These are phyloP conservation scores for Cottus gobio DNA, from an alignment of 2,113 vertebrate genomes.

Conservation along the genomic window DNA sequence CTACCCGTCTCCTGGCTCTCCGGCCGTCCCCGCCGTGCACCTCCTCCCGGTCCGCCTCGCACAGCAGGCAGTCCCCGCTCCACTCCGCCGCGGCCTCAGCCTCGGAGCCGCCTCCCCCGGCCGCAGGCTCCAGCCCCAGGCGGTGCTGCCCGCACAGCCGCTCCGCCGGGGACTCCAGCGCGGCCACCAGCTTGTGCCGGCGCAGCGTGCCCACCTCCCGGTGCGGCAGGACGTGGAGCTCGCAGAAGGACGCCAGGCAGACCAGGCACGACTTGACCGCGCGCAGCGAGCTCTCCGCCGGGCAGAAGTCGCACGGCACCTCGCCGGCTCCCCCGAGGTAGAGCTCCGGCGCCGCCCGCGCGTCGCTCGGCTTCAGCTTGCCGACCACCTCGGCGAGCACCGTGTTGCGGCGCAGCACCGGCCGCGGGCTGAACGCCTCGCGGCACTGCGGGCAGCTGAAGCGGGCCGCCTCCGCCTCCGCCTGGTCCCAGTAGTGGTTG, in stretches of 20 bases:
- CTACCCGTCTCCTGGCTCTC: conserved; percentile 89
- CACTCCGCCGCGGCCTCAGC: conserved; percentile 72
- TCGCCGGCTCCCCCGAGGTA: conserved; percentile 80
- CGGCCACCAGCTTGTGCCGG: conserved; percentile 90
- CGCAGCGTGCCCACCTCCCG: conserved; percentile 90
- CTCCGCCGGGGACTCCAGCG: conserved; percentile 88
- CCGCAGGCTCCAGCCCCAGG: conserved; percentile 88
- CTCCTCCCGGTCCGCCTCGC: conserved; percentile 77
- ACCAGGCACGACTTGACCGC: conserved; percentile 91
- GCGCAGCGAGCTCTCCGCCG: conserved; percentile 86
- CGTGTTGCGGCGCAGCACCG: conserved; percentile 80
- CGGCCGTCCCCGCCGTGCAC: conserved; percentile 84
- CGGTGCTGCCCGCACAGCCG: conserved; percentile 90
- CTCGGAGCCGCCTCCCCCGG: conserved; percentile 80
- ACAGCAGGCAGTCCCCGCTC: conserved; percentile 77
- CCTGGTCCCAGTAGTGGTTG: conserved; percentile 78
- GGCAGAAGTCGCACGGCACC: conserved; percentile 92
- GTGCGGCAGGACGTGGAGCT: conserved; percentile 90
- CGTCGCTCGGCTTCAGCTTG: conserved; percentile 64
- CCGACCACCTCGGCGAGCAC: conserved; percentile 78
- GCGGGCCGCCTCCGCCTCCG: conserved; percentile 52
- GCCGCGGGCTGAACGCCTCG: conserved; percentile 75
- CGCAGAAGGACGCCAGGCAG: conserved; percentile 93
- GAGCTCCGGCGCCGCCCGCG: conserved; percentile 46
- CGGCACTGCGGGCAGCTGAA: conserved; percentile 78